Evolutionary conservation across 2,888 invertebrate species (phyloP).

Genomic region (Andrena minutula): DNA sequence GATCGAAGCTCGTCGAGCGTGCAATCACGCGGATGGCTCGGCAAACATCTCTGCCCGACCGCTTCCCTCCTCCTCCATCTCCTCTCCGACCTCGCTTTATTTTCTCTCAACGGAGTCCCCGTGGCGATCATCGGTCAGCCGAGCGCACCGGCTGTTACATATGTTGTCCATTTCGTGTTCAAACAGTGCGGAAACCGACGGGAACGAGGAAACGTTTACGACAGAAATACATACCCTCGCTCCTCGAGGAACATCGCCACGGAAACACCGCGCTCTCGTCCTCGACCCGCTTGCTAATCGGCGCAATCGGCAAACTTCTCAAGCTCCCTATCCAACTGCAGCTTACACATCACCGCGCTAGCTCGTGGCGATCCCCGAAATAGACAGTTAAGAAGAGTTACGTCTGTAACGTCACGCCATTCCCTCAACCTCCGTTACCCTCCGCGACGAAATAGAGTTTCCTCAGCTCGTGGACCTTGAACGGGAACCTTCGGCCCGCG

Average conservation of each 20-base stretch:
- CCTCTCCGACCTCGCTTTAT: conserved; percentile 54
- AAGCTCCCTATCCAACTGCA: background rate
- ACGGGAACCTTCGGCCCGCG: background rate
- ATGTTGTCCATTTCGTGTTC: conserved; percentile 84
- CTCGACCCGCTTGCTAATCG: background rate
- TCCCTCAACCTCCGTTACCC: background rate
- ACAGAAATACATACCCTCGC: conserved; percentile 10
- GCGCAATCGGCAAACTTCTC: background rate
- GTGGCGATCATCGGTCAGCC: conserved; percentile 81
- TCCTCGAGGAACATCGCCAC: conserved; percentile 13
- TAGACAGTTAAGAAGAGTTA: background rate
- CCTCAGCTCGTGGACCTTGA: background rate
- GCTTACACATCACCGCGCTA: background rate
- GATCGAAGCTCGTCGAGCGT: conserved; percentile 78
- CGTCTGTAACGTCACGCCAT: background rate
- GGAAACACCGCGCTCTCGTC: background rate
- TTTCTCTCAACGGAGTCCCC: conserved; percentile 56
- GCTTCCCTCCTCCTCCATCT: conserved; percentile 22
- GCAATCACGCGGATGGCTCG: conserved; percentile 81
- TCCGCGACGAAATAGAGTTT: background rate
- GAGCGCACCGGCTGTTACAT: conserved; percentile 78
- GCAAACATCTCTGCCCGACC: conserved; percentile 77
- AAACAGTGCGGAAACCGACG: conserved; percentile 78
- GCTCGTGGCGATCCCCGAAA: background rate
- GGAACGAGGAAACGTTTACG: conserved; percentile 49